Evolutionary conservation across 2,888 invertebrate species (phyloP), one percentile per base, ranked within the genome.

Genomic region (Orgyia antiqua): DNA sequence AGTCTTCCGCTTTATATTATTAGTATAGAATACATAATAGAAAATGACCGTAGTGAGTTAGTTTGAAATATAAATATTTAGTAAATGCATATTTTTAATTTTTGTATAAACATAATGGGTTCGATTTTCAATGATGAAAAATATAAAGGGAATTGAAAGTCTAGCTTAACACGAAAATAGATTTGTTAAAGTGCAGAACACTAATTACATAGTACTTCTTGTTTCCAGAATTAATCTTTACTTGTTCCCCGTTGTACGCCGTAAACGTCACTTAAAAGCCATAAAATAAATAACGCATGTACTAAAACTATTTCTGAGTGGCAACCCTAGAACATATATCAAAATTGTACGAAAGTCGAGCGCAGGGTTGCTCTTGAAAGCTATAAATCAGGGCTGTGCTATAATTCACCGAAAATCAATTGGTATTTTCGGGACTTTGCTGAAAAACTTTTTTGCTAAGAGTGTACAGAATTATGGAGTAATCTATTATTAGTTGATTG

Each of bases 351-450:
- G 44, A 54, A n/a, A n/a, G 48, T 49, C 53, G 32, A 25, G 38
- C 40, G 42, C 57, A 53, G 53, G 54, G 57, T 56, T 60, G 67
- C 36, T 47, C 52, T 53, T 46, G 63, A 58, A 50, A 52, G 52
- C 61, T 52, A 73, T 75, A 77, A 74, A 74, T 71, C 68, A 66
- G 56, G 56, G 55, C 37, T 61, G 52, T 18, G 51, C 63, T 42
- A 55, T 54, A 58, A 51, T 44, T 53, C 46, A 48, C 40, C 36
- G 34, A 50, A 61, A 50, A 62, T 64, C 60, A 60, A 64, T 63
- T 60, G 54, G 47, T 52, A 51, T 46, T 47, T 49, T 46, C 51
- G 48, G 47, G 51, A 50, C 54, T 50, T 46, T 44, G 48, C 44
- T 42, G 48, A 50, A 50, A 58, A 53, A 51, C 2, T 36, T 53